Evolutionary conservation across 1,140 invertebrate genomes (phyloP), one percentile per base, ranked within the genome.

Genomic region (Copidosoma floridanum): DNA sequence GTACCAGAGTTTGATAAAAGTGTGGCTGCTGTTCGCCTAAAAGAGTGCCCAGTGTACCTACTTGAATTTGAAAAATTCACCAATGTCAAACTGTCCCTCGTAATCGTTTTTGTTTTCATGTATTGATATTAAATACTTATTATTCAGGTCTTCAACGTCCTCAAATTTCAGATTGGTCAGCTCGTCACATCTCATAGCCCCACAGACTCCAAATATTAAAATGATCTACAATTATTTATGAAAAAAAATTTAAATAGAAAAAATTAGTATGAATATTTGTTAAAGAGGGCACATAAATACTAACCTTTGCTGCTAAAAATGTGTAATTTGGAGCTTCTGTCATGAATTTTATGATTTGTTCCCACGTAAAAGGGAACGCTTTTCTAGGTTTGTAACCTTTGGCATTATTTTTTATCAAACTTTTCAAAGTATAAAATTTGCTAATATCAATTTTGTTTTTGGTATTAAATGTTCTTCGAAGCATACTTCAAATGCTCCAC

Each of bases 111-210:
- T 41, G 12, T 27, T 52, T 14, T 44, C 26, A 1, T 53, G n/a
- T n/a, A 67, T 59, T n/a, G 46, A 60, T 18, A 65, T 55, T 20
- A 65, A 12, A 57, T 48, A 57, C 43, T 47, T 61, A 26, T 60
- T 46, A 10, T 20, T 35, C 7, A 64, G 51, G 46, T 65, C 66
- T 61, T 68, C 53, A 1, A 67, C 60, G 61, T 65, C 53, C 26
- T 44, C 35, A 40, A 60, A 26, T 43, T 67, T 61, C 35, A 63
- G 48, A 35, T 67, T 63, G 2, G 44, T 61, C 0, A 68, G 59
- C 56, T 68, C 66, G 53, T 64, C 57, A 46, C 58, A 66, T 12
- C 60, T 32, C 12, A 64, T 44, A 51, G 46, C 41, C 38, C 64
- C 66, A 47, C 50, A 58, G 12, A 65, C 46, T 57, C 63, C 63